These are phyloP conservation scores for Phorcus lineatus DNA, from an alignment of 2,888 invertebrate species.

Conservation along the genomic window DNA sequence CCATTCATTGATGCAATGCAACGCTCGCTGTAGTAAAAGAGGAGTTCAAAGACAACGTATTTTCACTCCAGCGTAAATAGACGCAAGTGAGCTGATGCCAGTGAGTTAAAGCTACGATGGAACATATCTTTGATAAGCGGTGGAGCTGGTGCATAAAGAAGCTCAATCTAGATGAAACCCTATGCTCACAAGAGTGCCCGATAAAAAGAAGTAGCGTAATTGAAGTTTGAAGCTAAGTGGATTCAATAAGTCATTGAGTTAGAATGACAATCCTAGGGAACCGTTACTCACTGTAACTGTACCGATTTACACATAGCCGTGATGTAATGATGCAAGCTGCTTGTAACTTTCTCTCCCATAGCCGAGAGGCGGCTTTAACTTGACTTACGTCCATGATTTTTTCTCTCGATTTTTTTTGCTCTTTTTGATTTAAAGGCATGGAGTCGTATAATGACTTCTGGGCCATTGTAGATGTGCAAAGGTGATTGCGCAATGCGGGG, in stretches of 20 bases:
- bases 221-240: slow-evolving; percentile 10
- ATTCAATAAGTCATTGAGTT: slow-evolving; percentile 9
- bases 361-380: not conserved
- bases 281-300: not conserved
- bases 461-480: not conserved
- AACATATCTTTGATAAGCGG: not conserved
- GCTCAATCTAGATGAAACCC: not conserved
- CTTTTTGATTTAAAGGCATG: not conserved
- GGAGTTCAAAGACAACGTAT: too few species aligned
- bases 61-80: too few species aligned
- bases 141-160: not conserved
- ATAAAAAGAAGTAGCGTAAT: not conserved
- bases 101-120: not conserved
- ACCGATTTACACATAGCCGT: too few species aligned
- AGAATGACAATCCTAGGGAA: not conserved
- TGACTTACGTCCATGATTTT: not conserved
- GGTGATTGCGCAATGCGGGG: not conserved
- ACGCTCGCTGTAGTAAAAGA: too few species aligned
- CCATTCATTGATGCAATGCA: too few species aligned
- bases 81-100: too few species aligned
- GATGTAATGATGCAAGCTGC: too few species aligned
- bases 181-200: not conserved
- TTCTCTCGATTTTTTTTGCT: not conserved
- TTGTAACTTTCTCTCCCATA: not conserved
- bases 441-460: not conserved